Conservation (phyloP, 2,113 vertebrate species). For the Gymnogyps californianus region DNA sequence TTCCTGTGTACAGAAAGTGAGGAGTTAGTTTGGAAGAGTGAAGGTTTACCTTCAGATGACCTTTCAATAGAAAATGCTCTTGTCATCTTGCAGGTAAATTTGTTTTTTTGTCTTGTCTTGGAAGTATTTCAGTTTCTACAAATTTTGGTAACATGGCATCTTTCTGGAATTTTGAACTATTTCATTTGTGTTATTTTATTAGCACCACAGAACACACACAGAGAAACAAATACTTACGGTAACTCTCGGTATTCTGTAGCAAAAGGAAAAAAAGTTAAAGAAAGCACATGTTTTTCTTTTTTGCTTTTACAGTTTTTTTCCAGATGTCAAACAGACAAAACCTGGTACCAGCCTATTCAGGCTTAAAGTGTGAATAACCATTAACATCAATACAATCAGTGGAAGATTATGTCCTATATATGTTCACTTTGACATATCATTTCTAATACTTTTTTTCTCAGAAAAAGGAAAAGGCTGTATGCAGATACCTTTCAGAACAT, state of each 20-base stretch:
- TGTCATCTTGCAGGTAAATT: constrained; percentile 92
- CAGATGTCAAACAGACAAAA: not conserved
- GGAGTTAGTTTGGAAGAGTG: constrained; percentile 96
- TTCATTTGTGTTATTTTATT: not conserved
- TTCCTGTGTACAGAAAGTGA: constrained; percentile 97
- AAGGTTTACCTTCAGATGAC: constrained; percentile 96
- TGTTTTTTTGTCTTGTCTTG: not conserved
- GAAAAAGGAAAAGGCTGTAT: not conserved
- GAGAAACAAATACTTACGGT: not conserved
- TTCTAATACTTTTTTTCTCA: not conserved
- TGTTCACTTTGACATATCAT: not conserved
- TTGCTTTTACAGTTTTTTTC: not conserved
- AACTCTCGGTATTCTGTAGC: not conserved
- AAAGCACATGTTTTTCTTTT: not conserved
- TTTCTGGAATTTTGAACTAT: not conserved
- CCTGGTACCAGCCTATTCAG: not conserved
- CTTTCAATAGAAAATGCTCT: constrained; percentile 97
- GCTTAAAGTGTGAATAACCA: not conserved
- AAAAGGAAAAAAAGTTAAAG: not conserved
- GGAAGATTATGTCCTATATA: not conserved
- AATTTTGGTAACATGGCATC: not conserved
- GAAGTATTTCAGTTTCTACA: not conserved
- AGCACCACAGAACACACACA: not conserved
- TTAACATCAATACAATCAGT: not conserved
- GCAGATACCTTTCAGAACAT: not conserved